These are phyloP conservation scores for Pseudomyrmex pallidus DNA, from an alignment of 1,140 invertebrate species.

Conservation along the genomic window DNA sequence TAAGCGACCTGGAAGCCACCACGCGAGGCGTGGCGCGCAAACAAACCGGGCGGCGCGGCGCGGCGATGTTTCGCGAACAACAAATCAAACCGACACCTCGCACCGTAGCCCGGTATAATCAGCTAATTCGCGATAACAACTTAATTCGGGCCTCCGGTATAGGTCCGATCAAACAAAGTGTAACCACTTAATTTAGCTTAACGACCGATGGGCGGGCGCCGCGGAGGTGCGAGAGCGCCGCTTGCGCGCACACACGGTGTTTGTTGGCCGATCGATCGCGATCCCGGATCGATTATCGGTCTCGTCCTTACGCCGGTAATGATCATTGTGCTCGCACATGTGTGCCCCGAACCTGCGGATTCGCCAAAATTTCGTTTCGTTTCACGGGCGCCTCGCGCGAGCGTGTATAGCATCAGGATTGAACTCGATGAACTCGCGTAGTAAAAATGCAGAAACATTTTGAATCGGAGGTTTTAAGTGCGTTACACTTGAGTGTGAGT, in stretches of 20 bases:
- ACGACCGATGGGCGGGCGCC: conserved; percentile 64
- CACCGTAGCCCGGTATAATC: conserved; percentile 74
- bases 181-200: conserved; percentile 80
- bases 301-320: conserved; percentile 73
- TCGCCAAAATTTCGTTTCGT: conserved; percentile 64
- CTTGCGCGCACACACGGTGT: conserved; percentile 49
- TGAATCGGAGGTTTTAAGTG: too few species aligned
- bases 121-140: conserved; percentile 82
- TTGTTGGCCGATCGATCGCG: conserved; percentile 59
- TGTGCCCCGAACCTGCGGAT: conserved; percentile 63
- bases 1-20: conserved; percentile 66
- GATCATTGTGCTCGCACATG: conserved; percentile 68
- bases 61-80: conserved; percentile 72
- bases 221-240: conserved; percentile 58
- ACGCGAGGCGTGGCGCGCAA: conserved; percentile 65
- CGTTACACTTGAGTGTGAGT: too few species aligned
- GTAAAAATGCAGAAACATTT: neutral
- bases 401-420: neutral
- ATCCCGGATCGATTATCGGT: conserved; percentile 66
- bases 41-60: conserved; percentile 64
- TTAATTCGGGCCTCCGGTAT: conserved; percentile 80
- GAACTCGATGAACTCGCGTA: neutral
- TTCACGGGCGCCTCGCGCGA: conserved; percentile 6
- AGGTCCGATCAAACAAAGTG: conserved; percentile 80
- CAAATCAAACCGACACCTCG: conserved; percentile 81